Evolutionary conservation across 2,797 vertebrate species (phyloP).

Genomic region (Spheniscus humboldti): DNA sequence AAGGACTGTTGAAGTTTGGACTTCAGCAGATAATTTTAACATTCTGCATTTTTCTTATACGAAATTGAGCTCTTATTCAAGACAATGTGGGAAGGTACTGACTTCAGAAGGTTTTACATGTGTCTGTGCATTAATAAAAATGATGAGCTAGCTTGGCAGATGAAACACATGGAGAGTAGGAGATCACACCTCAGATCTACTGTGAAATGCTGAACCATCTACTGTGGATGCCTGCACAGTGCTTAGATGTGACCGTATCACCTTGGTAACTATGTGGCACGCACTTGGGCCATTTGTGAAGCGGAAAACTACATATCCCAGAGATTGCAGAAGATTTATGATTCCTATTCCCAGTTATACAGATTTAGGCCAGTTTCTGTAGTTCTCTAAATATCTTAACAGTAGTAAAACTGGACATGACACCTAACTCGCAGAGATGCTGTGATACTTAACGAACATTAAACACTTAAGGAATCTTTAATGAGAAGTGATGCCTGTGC

Average conservation of each 20-base stretch:
- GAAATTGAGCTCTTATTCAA: not conserved
- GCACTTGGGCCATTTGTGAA: not conserved
- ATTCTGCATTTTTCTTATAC: not conserved
- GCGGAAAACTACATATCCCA: not conserved
- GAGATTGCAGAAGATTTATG: not conserved
- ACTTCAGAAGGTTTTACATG: not conserved
- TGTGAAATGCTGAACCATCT: not conserved
- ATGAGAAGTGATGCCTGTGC: not conserved
- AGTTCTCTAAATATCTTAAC: not conserved
- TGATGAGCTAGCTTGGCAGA: not conserved
- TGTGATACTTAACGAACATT: not conserved
- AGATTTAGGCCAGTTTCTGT: not conserved
- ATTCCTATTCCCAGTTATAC: not conserved
- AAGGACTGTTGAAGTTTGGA: not conserved
- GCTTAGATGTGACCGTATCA: not conserved
- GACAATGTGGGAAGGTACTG: not conserved
- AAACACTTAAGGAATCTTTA: not conserved
- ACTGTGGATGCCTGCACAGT: not conserved
- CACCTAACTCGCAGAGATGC: not conserved
- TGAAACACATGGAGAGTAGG: not conserved
- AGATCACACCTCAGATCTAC: not conserved
- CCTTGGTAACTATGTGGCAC: not conserved
- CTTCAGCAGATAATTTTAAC: slow-evolving; percentile 1
- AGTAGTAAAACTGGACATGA: not conserved
- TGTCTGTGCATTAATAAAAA: not conserved